phyloP scores from a whole-genome alignment of 2,113 vertebrate genomes.

The Chaetodon trifascialis region DNA sequence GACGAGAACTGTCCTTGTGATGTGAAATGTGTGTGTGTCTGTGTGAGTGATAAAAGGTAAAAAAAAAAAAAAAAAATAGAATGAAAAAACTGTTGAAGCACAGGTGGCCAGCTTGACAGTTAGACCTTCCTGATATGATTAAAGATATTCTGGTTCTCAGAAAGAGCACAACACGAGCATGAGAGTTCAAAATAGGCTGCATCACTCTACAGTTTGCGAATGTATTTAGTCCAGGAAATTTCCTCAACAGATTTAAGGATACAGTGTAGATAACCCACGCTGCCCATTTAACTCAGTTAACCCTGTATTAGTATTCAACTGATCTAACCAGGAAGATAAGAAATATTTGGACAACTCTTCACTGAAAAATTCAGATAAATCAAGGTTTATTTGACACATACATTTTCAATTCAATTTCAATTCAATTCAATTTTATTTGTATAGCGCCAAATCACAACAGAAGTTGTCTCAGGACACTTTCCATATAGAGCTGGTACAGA shows the following conservation, averaged over 20 bases:
- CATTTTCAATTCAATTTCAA: too few relatives aligned
- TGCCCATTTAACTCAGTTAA: not conserved
- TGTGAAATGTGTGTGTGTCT: constrained; percentile 36
- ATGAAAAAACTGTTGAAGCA: constrained; percentile 31
- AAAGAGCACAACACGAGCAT: constrained; percentile 1
- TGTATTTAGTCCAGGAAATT: constrained; percentile 16
- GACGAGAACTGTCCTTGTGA: constrained; percentile 65
- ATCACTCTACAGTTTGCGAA: not conserved
- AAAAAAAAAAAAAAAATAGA: constrained; percentile 10
- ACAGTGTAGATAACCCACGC: not conserved
- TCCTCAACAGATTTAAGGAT: too few relatives aligned
- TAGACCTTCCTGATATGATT: constrained; percentile 65
- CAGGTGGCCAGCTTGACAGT: constrained; percentile 69
- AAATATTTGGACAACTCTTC: not conserved
- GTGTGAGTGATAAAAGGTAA: constrained; percentile 50
- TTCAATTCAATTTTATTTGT: too few relatives aligned
- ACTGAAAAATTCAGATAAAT: not conserved
- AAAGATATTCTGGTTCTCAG: constrained; percentile 48
- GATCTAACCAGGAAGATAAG: too few relatives aligned
- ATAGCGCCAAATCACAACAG: too few relatives aligned
- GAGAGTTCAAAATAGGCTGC: constrained; percentile 22
- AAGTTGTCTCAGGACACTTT: too few relatives aligned
- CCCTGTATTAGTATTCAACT: not conserved
- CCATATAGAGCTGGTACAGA: too few relatives aligned
- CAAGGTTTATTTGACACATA: not conserved